phyloP scores from a whole-genome alignment of 2,888 invertebrate genomes.

The Harpagoxenus sublaevis region DNA sequence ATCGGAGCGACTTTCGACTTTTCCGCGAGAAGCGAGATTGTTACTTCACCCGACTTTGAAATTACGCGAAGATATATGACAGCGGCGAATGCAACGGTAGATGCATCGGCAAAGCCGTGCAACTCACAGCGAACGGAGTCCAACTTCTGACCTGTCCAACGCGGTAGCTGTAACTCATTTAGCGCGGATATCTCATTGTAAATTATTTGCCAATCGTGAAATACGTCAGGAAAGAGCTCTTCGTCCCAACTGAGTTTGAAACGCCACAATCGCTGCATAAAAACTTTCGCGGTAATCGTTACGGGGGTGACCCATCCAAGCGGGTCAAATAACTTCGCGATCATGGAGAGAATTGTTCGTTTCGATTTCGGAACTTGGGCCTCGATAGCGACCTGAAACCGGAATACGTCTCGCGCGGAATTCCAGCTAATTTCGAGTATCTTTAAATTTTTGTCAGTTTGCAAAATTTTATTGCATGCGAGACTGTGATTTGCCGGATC shows the following conservation, averaged over 20 bases:
- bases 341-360: neutral
- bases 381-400: neutral
- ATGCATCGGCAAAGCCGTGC: neutral
- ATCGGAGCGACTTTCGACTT: too few relatives aligned
- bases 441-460: neutral
- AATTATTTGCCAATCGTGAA: neutral
- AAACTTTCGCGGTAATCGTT: neutral
- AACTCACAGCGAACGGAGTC: too few relatives aligned
- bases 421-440: neutral
- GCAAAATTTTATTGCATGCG: neutral
- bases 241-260: too few relatives aligned
- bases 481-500: neutral
- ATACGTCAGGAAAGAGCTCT: rapidly evolving
- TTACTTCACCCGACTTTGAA: neutral
- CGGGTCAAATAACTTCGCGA: neutral
- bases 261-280: neutral
- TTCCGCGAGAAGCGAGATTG: neutral
- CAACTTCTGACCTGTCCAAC: neutral
- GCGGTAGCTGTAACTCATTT: neutral
- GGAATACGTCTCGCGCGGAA: neutral
- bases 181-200: rapidly evolving
- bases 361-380: too few relatives aligned
- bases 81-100: neutral
- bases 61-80: neutral
- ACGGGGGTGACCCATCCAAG: neutral